Base-by-base conservation (phyloP, 2,113 vertebrate species). In the Hemicordylus capensis region DNA sequence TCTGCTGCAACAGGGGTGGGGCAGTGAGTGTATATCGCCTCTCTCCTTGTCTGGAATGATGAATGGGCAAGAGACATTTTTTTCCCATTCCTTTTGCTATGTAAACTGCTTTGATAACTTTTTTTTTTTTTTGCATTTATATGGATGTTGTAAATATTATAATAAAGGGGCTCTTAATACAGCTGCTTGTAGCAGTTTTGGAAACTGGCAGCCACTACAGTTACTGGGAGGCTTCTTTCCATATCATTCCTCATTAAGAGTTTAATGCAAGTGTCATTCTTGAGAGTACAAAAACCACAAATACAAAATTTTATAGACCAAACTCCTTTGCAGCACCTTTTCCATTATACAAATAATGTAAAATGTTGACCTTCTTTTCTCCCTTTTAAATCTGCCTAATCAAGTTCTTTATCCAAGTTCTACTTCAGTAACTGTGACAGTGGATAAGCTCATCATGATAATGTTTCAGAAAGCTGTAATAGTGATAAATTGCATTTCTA, bases 401-500 rank as follows among this genome's bases (percentile, higher is more conserved):
- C 74, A 89, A 64, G 85, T 92, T 89, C 48, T 1, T 82, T 69
- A 48, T 66, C 63, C 80, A 64, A 89, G 34, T 83, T 93, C 93
- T 80, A 89, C 84, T 90, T 89, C 58, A 82, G 64, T 86, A 90
- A 88, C 19, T 86, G 51, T 85, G 74, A 81, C 73, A 77, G 34
- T 54, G 58, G 59, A 85, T 75, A 87, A 88, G 54, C 73, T 93
- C n/a, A 89, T 90, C 0, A 0, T 31, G 46, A 89, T 86, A 61
- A 20, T 70, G 56, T 87, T 87, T 83, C 82, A 89, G 79, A 92
- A 94, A 87, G 48, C 39, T 86, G 4, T 82, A 92, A 89, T 0
- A 0, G 80, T 89, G 88, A 92, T 70, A 92, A 93, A 90, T 87
- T 88, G 20, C 84, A 85, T 51, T 87, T 90, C 48, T 91, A 26